Conservation (phyloP, 1,140 invertebrate genomes). For the Magallana ariakensis region DNA sequence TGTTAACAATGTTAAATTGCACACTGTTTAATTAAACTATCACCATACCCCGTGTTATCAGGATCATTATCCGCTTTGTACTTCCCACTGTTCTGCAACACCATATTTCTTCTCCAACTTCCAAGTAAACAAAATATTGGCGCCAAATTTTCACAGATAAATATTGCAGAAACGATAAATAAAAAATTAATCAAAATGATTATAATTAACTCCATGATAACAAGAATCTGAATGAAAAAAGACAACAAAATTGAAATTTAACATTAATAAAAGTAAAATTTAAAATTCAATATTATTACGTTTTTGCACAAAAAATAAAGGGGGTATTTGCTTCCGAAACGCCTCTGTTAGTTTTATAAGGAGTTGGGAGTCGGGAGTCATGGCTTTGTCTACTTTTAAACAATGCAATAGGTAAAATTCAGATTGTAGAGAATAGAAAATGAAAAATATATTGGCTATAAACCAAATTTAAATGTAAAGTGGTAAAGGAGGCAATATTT, state of each 20-base stretch:
- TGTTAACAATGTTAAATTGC: no score
- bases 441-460: no score
- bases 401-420: neutral
- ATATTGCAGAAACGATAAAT: neutral
- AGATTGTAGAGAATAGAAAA: no score
- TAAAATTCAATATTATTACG: neutral
- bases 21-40: no score
- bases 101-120: conserved; percentile 61
- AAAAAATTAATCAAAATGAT: no score
- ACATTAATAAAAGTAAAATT: neutral
- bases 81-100: conserved; percentile 74
- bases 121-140: neutral
- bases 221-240: no score
- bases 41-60: conserved; percentile 57
- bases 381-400: conserved; percentile 3
- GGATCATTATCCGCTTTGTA: conserved; percentile 66
- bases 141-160: neutral
- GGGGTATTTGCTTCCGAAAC: neutral
- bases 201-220: no score
- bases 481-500: no score
- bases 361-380: no score
- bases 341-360: neutral
- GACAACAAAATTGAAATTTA: neutral
- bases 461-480: no score
- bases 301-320: neutral